Conservation (phyloP, 2,888 invertebrate species). For the Phragmatobia fuliginosa region DNA sequence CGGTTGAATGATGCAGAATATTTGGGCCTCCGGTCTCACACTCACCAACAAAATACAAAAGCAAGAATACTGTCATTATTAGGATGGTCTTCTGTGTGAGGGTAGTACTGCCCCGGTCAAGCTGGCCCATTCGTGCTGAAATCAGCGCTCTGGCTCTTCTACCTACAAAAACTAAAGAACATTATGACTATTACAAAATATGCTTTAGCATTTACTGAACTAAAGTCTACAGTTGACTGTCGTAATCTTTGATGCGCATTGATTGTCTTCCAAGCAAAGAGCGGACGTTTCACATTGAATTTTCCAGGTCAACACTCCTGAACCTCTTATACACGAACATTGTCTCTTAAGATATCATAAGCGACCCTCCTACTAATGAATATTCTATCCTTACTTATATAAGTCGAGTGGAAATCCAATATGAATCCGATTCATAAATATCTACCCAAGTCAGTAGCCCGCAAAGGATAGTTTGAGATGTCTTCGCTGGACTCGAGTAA, state of each 20-base stretch:
- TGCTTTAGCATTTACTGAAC: background rate
- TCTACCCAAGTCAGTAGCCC: slow-evolving; percentile 12
- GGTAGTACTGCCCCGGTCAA: no score
- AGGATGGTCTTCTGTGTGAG: no score
- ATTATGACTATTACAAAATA: background rate
- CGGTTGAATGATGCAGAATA: no score
- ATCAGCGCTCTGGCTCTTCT: no score
- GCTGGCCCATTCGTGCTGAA: no score
- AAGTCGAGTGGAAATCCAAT: slow-evolving; percentile 20
- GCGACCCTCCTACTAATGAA: slow-evolving; percentile 11
- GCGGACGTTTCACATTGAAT: background rate
- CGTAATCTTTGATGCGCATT: background rate
- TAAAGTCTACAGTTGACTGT: background rate
- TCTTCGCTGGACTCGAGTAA: slow-evolving; percentile 13
- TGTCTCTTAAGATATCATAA: slow-evolving; percentile 4
- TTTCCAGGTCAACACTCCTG: background rate
- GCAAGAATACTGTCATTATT: no score
- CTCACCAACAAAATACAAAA: no score
- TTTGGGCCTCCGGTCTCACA: no score
- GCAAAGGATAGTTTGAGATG: slow-evolving; percentile 17
- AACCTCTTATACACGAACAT: background rate
- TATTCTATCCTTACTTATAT: slow-evolving; percentile 10
- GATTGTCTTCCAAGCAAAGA: background rate
- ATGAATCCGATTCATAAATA: slow-evolving; percentile 12
- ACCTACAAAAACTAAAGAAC: background rate